Evolutionary conservation across 37 sponge, comb jelly and placozoan species (phyloP).

Genomic region (Chondrilla cf. caribensis): DNA sequence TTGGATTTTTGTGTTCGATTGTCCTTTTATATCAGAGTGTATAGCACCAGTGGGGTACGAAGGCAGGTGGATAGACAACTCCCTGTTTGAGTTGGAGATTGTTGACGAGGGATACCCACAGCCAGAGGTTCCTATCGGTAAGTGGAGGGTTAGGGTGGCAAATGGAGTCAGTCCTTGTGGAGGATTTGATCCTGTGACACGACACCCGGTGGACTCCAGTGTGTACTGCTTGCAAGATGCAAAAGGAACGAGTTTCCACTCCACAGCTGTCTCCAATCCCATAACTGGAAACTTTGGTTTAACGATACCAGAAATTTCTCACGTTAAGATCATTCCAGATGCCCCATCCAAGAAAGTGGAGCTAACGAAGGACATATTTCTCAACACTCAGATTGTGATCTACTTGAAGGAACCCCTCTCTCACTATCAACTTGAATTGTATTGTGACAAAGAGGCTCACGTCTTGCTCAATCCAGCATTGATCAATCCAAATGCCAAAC

Average conservation of each 20-base stretch:
- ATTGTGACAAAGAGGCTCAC: slow-evolving; percentile 41
- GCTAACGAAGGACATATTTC: slow-evolving; percentile 17
- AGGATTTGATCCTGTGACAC: slow-evolving; percentile 57
- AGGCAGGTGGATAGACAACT: slow-evolving; percentile 58
- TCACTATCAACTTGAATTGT: slow-evolving; percentile 53
- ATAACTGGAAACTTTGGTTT: slow-evolving; percentile 70
- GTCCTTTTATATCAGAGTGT: slow-evolving; percentile 50
- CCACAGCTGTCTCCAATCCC: slow-evolving; percentile 44
- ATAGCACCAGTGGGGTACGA: slow-evolving; percentile 33
- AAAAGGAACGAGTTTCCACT: slow-evolving; percentile 38
- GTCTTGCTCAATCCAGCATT: slow-evolving; percentile 36
- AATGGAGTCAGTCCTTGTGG: slow-evolving; percentile 61
- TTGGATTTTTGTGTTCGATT: slow-evolving; percentile 53
- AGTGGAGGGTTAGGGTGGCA: slow-evolving; percentile 62
- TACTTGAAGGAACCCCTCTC: slow-evolving; percentile 61
- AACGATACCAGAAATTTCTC: slow-evolving; percentile 50
- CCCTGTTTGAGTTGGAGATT: slow-evolving; percentile 49
- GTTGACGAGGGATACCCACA: slow-evolving; percentile 80
- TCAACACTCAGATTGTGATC: slow-evolving; percentile 45
- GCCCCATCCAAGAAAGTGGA: background rate
- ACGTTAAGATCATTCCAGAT: slow-evolving; percentile 43
- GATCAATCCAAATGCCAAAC: slow-evolving; percentile 25
- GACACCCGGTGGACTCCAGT: background rate
- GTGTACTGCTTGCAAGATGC: slow-evolving; percentile 65
- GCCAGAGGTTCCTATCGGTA: slow-evolving; percentile 64